Evolutionary conservation across 2,888 invertebrate genomes (phyloP).

Genomic region (Drosophila fulvimacula): DNA sequence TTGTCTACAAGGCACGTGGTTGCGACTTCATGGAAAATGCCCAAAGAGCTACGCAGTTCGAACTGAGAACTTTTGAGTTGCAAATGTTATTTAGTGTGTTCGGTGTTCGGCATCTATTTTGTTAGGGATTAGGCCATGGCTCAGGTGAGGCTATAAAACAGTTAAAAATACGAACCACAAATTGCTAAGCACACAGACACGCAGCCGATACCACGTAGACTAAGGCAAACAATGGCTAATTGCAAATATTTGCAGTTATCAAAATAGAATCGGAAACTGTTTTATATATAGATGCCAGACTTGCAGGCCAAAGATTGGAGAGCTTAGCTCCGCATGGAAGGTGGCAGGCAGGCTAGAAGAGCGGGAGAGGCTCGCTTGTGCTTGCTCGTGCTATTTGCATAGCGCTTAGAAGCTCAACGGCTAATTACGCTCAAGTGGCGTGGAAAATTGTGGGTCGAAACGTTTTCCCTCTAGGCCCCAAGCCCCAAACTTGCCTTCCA

Average conservation of each 20-base stretch:
- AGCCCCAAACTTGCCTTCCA: background rate
- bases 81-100: conserved; percentile 18
- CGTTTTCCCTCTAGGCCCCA: conserved; percentile 11
- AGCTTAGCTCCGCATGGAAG: background rate
- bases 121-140: conserved; percentile 42
- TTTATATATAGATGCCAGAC: conserved; percentile 60
- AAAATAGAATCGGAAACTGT: conserved; percentile 77
- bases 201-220: conserved; percentile 43
- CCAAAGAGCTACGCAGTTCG: conserved; percentile 43
- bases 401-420: conserved; percentile 71
- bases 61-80: conserved; percentile 2
- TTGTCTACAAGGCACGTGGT: conserved; percentile 44
- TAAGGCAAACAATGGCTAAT: conserved; percentile 59
- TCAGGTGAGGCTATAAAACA: conserved; percentile 35
- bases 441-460: conserved; percentile 72
- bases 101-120: conserved; percentile 50
- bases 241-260: conserved; percentile 74
- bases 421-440: conserved; percentile 80
- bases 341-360: too few relatives aligned
- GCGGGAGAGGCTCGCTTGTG: conserved; percentile 5
- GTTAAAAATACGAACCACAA: conserved; percentile 36
- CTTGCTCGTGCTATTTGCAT: conserved; percentile 54
- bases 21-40: conserved; percentile 69
- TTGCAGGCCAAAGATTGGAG: conserved; percentile 14
- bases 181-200: conserved; percentile 29